A percentile compares a stretch with the other conserved stretches of the same genome.
phyloP scores from a whole-genome alignment of 2,113 vertebrate species.

The Puntigrus tetrazona region DNA sequence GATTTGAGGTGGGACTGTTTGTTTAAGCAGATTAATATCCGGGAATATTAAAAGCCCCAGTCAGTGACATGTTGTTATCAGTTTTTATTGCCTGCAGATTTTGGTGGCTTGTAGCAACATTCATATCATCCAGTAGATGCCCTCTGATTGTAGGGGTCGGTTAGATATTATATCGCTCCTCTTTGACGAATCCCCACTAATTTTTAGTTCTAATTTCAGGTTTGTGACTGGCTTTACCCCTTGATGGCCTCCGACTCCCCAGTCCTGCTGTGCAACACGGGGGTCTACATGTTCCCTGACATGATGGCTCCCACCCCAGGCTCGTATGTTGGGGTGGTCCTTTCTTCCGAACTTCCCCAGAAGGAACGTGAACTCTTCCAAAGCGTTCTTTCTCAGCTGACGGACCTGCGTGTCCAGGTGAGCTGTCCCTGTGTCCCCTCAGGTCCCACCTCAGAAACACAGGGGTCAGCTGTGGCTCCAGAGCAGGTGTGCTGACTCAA shows the following conservation, averaged over 20 bases:
- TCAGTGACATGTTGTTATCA: not conserved
- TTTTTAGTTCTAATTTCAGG: conserved; percentile 71
- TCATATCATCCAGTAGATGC: not conserved
- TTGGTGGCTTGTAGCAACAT: not conserved
- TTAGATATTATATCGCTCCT: not conserved
- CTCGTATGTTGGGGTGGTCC: conserved; percentile 91
- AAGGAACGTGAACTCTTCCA: conserved; percentile 85
- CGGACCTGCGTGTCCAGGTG: conserved; percentile 93
- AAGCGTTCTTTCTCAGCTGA: conserved; percentile 90
- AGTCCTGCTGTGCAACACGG: conserved; percentile 87
- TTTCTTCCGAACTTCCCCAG: conserved; percentile 88
- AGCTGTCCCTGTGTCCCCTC: conserved; percentile 43
- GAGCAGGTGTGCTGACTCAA: conserved; percentile 21
- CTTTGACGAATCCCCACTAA: not conserved
- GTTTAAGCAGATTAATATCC: not conserved
- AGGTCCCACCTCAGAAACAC: not conserved
- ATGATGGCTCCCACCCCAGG: conserved; percentile 85
- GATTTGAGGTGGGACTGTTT: not conserved
- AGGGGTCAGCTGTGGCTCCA: conserved; percentile 28
- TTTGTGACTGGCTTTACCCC: conserved; percentile 96
- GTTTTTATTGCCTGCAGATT: not conserved
- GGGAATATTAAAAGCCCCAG: not conserved
- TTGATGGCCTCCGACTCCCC: conserved; percentile 88
- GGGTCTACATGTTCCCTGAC: conserved; percentile 98
- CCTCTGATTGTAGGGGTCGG: not conserved